Percentiles rank a stretch among this genome's conserved stretches.
Evolutionary conservation across 1,140 invertebrate species (phyloP).

Genomic region (Plutomurus gul): DNA sequence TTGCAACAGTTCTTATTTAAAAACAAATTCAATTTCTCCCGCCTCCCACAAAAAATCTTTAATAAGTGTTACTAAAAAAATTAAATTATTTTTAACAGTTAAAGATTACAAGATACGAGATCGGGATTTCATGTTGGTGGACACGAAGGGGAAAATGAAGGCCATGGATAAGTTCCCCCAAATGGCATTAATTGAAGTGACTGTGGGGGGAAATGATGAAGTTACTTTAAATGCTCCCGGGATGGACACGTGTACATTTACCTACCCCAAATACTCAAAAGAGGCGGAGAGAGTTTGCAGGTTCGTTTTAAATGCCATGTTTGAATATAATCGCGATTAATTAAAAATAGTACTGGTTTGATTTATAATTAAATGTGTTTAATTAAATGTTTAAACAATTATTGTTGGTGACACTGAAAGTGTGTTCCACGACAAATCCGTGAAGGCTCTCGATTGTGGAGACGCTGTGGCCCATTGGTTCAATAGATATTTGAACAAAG

Average conservation of each 20-base stretch:
- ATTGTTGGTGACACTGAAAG: background rate
- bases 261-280: constrained; percentile 3
- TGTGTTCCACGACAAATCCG: constrained; percentile 32
- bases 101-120: constrained; percentile 31
- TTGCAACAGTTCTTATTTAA: background rate
- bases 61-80: background rate
- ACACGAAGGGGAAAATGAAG: constrained; percentile 21
- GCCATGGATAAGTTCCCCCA: constrained; percentile 1
- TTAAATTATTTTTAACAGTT: constrained; percentile 6
- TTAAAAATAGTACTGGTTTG: too few relatives aligned
- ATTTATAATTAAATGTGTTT: too few relatives aligned
- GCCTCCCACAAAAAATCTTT: background rate
- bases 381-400: background rate
- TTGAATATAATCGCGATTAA: too few relatives aligned
- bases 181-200: constrained; percentile 42
- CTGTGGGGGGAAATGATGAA: background rate
- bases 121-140: constrained; percentile 42
- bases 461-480: constrained; percentile 56
- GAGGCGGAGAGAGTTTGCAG: background rate
- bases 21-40: background rate
- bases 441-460: constrained; percentile 56
- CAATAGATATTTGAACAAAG: constrained; percentile 51
- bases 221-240: constrained; percentile 46
- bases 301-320: too few relatives aligned
- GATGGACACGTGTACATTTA: constrained; percentile 41